phyloP scores from a whole-genome alignment of 1,140 invertebrate genomes.

The Pararge aegeria region DNA sequence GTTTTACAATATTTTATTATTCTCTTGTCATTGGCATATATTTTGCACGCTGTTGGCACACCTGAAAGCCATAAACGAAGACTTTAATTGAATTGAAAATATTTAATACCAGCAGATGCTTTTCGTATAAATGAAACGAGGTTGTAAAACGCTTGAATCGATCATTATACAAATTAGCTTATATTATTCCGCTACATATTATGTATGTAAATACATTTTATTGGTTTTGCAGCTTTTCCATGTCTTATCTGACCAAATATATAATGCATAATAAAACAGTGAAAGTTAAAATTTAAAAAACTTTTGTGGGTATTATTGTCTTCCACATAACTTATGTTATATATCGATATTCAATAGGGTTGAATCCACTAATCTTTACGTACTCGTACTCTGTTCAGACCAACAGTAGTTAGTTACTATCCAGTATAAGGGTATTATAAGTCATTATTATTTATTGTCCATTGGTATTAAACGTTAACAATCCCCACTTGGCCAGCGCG shows the following conservation, averaged over 20 bases:
- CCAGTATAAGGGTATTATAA: too few species aligned
- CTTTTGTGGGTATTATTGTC: background rate
- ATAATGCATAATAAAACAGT: background rate
- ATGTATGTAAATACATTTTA: background rate
- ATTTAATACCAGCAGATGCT: background rate
- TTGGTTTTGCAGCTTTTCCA: background rate
- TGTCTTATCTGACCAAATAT: background rate
- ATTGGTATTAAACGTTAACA: too few species aligned
- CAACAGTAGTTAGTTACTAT: too few species aligned
- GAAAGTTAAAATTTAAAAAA: background rate
- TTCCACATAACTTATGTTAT: background rate
- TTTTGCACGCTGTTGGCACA: background rate
- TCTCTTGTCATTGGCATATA: too few species aligned
- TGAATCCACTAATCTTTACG: too few species aligned
- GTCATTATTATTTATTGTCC: too few species aligned
- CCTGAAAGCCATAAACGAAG: background rate
- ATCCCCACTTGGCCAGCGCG: too few species aligned
- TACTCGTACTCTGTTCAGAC: too few species aligned
- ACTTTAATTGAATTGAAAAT: background rate
- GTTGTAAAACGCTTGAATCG: background rate
- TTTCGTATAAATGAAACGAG: background rate
- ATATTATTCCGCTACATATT: slow-evolving; percentile 2
- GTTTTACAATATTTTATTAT: too few species aligned
- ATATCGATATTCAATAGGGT: too few species aligned
- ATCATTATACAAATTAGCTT: background rate